Conservation (phyloP, 2,113 vertebrate genomes). For the Podarcis muralis region DNA sequence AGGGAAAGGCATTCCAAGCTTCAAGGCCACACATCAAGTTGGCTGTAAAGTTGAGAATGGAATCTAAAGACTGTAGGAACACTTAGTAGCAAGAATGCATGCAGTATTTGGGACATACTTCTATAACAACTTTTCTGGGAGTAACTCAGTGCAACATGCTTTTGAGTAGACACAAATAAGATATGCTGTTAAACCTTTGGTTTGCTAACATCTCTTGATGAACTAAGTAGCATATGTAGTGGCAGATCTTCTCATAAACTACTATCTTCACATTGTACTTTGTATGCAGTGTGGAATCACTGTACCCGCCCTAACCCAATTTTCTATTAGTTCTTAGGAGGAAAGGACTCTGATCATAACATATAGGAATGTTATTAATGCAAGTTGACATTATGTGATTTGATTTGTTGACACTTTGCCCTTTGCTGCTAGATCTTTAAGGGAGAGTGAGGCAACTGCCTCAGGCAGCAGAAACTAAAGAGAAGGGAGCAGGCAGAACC, state of each 20-base stretch:
- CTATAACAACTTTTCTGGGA: neutral
- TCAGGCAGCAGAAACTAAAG: no score
- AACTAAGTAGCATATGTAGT: neutral
- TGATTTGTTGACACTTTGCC: neutral
- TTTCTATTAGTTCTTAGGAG: no score
- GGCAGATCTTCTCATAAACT: no score
- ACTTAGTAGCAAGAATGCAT: neutral
- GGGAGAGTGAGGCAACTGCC: no score
- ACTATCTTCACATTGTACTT: neutral
- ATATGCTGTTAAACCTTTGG: neutral
- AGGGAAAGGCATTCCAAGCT: neutral
- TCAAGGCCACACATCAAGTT: slow-evolving; percentile 3
- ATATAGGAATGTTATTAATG: neutral
- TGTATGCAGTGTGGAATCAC: neutral
- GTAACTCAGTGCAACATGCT: neutral
- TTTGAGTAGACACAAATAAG: neutral
- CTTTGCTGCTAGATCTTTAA: no score
- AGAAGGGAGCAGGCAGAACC: no score
- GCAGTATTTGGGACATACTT: fast-evolving
- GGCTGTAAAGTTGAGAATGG: neutral
- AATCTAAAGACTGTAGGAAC: neutral
- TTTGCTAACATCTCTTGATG: neutral
- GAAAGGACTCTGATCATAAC: neutral
- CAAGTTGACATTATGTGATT: neutral
- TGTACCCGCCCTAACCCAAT: neutral